Conservation (phyloP, 1,140 invertebrate genomes). For the Orchestia grillus region DNA sequence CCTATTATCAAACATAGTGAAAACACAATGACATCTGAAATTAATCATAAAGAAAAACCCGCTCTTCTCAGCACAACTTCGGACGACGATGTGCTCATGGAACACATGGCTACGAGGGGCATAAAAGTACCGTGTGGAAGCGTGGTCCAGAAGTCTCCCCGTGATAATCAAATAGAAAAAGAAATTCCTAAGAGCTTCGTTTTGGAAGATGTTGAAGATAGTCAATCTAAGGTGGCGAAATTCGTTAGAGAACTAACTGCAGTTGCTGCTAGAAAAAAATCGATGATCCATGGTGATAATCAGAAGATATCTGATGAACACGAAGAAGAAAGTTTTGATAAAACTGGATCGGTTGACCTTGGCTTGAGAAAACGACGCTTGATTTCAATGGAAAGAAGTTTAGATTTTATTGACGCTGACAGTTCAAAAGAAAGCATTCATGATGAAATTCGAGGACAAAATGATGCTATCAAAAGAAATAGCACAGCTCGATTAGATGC, state of each 20-base stretch:
- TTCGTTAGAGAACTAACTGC: conserved; percentile 23
- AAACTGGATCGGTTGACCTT: background rate
- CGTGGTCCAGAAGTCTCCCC: background rate
- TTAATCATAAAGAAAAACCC: background rate
- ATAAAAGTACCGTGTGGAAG: background rate
- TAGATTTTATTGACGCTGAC: conserved; percentile 34
- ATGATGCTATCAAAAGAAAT: background rate
- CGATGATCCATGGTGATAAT: background rate
- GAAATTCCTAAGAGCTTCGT: background rate
- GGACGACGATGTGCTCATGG: background rate
- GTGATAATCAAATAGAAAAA: background rate
- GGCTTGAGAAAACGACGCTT: background rate
- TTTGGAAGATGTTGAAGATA: background rate
- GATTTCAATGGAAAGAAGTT: conserved; percentile 28
- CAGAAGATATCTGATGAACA: background rate
- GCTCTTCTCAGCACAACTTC: background rate
- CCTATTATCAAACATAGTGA: conserved; percentile 56
- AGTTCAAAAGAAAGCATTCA: conserved; percentile 37
- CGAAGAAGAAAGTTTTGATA: background rate
- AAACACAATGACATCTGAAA: conserved; percentile 35
- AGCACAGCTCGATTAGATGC: background rate
- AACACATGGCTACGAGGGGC: background rate
- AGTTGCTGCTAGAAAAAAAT: conserved; percentile 46
- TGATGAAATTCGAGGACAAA: background rate
- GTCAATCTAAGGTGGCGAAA: conserved; percentile 1